Evolutionary conservation across 2,113 vertebrate species (phyloP), one percentile per base, ranked within the genome.

Genomic region (Nematolebias whitei): DNA sequence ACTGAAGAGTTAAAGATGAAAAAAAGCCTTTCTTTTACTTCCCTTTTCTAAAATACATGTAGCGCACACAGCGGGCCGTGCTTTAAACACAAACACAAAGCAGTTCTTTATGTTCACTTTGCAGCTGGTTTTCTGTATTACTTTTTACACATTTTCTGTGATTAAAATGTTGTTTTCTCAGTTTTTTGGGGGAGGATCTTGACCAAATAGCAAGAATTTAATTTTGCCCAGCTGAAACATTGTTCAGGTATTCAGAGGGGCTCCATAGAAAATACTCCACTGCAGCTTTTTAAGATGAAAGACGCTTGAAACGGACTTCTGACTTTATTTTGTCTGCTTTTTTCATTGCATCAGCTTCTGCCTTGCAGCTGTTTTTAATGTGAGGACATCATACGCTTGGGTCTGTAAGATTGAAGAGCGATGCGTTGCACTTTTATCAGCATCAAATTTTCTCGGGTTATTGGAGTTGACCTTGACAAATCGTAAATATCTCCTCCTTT

Each of bases 331-430:
- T 53, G 47, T 76, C 50, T 51, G 32, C 41, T 82, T 23, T 12
- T 74, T 63, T 29, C 52, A 52, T 79, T 78, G 54, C 60, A 80
- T 76, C 68, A 81, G 68, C 75, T 56, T 39, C 70, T 62, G 59
- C n/a, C n/a, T n/a, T n/a, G n/a, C n/a, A n/a, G n/a, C n/a, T n/a
- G n/a, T n/a, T 65, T 32, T 35, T 49, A 20, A 60, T 54, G 12
- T 64, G 56, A 72, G 56, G 44, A 40, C 20, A 19, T 51, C 23
- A 43, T 15, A 8, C 49, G 5, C 68, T 29, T 45, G 29, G 49
- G 44, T 50, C 24, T 43, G 1, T 60, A 19, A 54, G 74, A 65
- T 54, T 47, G 16, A 68, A 59, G 13, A 58, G 44, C 32, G 44
- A 53, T 78, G 71, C 63, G 14, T 48, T 61, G 65, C 43, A 45